Conservation (phyloP, 2,888 invertebrate genomes). For the Ophion ellenae region DNA sequence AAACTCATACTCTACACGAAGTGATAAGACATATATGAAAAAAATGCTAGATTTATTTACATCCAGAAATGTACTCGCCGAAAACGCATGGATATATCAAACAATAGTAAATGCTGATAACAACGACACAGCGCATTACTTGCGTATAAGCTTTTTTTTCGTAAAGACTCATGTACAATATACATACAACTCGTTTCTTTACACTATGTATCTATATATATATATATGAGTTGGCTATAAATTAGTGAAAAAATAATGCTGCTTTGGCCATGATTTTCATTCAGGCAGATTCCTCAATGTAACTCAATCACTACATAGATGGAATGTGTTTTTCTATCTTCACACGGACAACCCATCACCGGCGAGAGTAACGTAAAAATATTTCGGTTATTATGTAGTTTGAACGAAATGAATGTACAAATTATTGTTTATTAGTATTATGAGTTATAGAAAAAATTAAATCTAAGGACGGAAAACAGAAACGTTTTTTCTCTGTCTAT, state of each 20-base stretch:
- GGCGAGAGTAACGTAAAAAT: conserved; percentile 63
- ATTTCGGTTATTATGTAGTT: conserved; percentile 54
- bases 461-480: conserved; percentile 83
- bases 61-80: not conserved
- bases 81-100: not conserved
- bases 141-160: conserved; percentile 61
- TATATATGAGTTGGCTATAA: conserved; percentile 72
- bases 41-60: not conserved
- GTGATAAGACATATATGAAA: not conserved
- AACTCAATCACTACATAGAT: conserved; percentile 50
- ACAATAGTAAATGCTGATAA: not conserved
- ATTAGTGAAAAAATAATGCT: conserved; percentile 83
- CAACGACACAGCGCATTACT: conserved; percentile 18
- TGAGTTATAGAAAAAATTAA: conserved; percentile 81
- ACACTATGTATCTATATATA: conserved; percentile 25
- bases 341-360: conserved; percentile 48
- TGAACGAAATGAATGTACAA: conserved; percentile 43
- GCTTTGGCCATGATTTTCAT: conserved; percentile 78
- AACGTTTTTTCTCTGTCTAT: conserved; percentile 67
- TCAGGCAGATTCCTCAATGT: conserved; percentile 55
- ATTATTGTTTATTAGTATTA: conserved; percentile 75
- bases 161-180: conserved; percentile 69
- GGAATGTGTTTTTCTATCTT: conserved; percentile 49
- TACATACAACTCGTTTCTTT: conserved; percentile 63
- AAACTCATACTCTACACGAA: not conserved